phyloP scores from a whole-genome alignment of 35 echinoderm and acorn worm species.

The Stichopus chloronotus region DNA sequence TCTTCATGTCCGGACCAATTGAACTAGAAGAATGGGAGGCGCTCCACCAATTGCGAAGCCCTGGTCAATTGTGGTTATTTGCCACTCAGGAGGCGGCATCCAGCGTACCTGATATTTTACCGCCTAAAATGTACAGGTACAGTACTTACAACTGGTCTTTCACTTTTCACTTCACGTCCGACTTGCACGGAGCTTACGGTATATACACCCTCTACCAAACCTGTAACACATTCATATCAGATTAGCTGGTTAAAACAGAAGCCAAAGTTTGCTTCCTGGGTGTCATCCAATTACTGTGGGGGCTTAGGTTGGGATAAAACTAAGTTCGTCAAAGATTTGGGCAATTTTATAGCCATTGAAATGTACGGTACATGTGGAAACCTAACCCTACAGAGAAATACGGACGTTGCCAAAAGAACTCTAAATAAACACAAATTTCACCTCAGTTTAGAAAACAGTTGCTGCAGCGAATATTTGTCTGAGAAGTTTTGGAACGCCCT shows the following conservation, averaged over 20 bases:
- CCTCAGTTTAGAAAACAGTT: conserved; percentile 51
- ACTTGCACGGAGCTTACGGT: conserved; percentile 4
- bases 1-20: neutral
- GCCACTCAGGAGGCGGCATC: conserved; percentile 11
- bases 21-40: conserved; percentile 4
- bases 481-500: conserved; percentile 48
- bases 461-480: conserved; percentile 27
- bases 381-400: too few species aligned
- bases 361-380: conserved; percentile 69
- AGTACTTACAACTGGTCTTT: neutral
- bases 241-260: too few species aligned
- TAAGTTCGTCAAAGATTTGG: conserved; percentile 41
- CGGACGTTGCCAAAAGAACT: too few species aligned
- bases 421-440: conserved; percentile 47
- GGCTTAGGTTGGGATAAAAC: conserved; percentile 52
- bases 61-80: conserved; percentile 12
- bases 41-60: neutral
- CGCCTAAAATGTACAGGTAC: neutral
- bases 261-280: conserved; percentile 36
- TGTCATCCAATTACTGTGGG: conserved; percentile 59
- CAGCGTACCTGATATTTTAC: conserved; percentile 12
- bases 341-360: conserved; percentile 11
- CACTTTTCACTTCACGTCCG: neutral
- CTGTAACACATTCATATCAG: neutral
- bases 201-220: neutral